Evolutionary conservation across 2,113 vertebrate genomes (phyloP).

Genomic region (Vicugna pacos): DNA sequence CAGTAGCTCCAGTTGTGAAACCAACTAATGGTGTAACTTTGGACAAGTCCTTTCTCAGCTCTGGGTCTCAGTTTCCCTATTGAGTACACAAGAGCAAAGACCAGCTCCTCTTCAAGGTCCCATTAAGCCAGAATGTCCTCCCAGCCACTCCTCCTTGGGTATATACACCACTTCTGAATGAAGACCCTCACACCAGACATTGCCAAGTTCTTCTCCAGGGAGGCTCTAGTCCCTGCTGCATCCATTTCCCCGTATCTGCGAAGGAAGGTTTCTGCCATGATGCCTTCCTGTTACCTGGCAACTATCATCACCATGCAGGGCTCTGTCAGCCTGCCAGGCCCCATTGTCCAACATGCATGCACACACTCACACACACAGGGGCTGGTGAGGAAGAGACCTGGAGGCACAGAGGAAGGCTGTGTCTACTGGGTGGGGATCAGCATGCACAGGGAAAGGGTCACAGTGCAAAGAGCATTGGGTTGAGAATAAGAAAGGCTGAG

Average conservation of each 20-base stretch:
- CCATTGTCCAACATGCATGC: background rate
- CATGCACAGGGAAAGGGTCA: too few relatives aligned
- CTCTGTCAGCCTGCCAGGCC: constrained; percentile 71
- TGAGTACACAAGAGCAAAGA: background rate
- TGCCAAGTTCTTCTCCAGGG: background rate
- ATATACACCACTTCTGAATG: background rate
- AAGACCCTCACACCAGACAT: background rate
- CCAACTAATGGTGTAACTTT: background rate
- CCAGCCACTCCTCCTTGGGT: constrained; percentile 26
- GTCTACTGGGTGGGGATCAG: background rate
- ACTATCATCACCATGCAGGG: constrained; percentile 78
- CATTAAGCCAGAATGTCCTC: background rate
- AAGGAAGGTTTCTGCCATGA: constrained; percentile 71
- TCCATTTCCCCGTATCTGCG: constrained; percentile 82
- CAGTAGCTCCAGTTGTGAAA: background rate
- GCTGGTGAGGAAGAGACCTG: background rate
- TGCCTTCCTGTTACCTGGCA: constrained; percentile 87
- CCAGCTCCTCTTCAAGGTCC: background rate
- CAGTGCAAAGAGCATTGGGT: background rate
- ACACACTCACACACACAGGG: background rate
- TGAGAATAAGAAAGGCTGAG: background rate
- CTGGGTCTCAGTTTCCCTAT: background rate
- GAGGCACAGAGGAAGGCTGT: background rate
- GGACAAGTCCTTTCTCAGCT: background rate
- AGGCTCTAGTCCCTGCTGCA: background rate